Evolutionary conservation across 2,888 invertebrate species (phyloP), one percentile per base, ranked within the genome.

Genomic region (Scaptomyza cyrtandrae): DNA sequence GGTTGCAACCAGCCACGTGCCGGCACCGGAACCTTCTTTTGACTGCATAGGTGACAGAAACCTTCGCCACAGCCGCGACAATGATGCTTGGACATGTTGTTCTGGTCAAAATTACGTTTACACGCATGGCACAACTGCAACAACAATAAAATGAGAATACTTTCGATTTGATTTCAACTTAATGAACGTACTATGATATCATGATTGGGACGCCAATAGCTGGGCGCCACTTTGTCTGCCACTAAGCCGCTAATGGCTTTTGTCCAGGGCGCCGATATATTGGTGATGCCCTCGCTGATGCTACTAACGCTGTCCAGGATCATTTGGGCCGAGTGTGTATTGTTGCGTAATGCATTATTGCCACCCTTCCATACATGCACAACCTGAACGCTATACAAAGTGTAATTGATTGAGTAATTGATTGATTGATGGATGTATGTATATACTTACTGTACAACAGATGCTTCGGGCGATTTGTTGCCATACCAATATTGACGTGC

Each of bases 401-500:
- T 7, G 37, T 37, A 19, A 52, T 6, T 6, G 19, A 33, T 0
- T 16, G 11, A 45, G 11, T 6, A 4, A 41, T 1, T 35, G 37
- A 43, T 27, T 27, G 13, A 43, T 41, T 41, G 24, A 4, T 13
- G 10, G 6, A 29, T 7, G n/a, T 3, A 24, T 24, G 24, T 24
- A 19, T 19, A 19, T 2, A 68, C 75, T 71, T 75, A 90, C 90
- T 90, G 82, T 13, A 96, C 95, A 11, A 95, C 95, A 31, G 93
- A 92, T 69, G 95, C 94, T 89, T 95, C 96, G 0, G 96, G 95
- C 68, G 94, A 94, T 78, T 94, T 94, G 87, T 97, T 96, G 6
- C 96, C 96, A 90, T 95, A 96, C 97, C 96, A 97, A 90, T 95
- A 95, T 88, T 96, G 95, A 27, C 96, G 93, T 80, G 95, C 95